A percentile compares a stretch with the other conserved stretches of the same genome.
These are phyloP conservation scores for Gymnobelideus leadbeateri DNA, from an alignment of 2,113 vertebrate genomes.

Conservation along the genomic window DNA sequence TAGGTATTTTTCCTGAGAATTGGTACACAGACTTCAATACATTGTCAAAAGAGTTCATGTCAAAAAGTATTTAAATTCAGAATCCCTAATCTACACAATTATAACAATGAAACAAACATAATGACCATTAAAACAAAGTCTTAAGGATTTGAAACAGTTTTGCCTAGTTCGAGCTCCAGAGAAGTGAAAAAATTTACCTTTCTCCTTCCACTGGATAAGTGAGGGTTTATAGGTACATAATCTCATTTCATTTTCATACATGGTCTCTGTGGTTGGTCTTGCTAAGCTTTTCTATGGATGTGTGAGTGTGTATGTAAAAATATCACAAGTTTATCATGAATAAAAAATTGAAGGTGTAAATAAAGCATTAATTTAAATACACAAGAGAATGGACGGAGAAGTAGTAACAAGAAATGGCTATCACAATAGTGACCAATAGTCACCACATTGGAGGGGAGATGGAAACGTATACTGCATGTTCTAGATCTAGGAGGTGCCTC, in stretches of 20 bases:
- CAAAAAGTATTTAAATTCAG: too few relatives aligned
- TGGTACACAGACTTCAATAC: neutral
- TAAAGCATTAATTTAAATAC: neutral
- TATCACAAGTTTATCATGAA: neutral
- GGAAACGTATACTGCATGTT: neutral
- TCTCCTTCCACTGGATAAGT: neutral
- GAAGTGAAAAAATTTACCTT: neutral
- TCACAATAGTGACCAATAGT: neutral
- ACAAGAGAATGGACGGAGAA: neutral
- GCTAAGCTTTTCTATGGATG: neutral
- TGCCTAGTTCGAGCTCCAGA: neutral
- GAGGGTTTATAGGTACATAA: neutral
- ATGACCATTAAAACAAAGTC: neutral
- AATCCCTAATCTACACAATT: neutral
- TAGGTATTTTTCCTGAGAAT: neutral
- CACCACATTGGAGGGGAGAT: neutral
- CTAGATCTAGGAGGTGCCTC: neutral
- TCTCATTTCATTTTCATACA: neutral
- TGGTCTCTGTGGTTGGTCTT: neutral
- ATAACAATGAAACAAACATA: too few relatives aligned
- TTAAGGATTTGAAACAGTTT: neutral
- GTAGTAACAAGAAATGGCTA: neutral
- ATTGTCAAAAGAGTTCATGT: neutral
- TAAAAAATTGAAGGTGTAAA: neutral
- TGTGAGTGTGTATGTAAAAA: neutral